Evolutionary conservation across 1,140 invertebrate species (phyloP), one percentile per base, ranked within the genome.

Genomic region (Gryllus bimaculatus): DNA sequence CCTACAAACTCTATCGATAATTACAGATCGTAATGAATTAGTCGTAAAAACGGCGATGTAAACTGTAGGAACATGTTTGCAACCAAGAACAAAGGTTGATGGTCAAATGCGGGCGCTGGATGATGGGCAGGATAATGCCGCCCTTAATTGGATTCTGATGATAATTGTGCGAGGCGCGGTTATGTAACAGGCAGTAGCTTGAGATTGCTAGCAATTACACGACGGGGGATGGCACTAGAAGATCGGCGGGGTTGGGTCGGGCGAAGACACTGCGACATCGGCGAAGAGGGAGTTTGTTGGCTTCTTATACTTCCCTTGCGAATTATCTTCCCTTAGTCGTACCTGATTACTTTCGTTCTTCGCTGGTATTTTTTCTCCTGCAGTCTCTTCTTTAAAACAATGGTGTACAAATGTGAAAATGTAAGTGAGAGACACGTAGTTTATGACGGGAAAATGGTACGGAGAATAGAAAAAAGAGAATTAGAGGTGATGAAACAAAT

Each of bases 121-220:
- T 66, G 54, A 66, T 66, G 18, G 54, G 54, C 54, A 66, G 54
- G 54, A 66, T 66, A 66, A 66, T 66, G 7, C 2, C 10, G 54
- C 54, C 54, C 54, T 66, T 66, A 66, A 66, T 66, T 66, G 54
- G 54, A 66, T 66, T 66, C 54, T 66, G 54, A 66, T 66, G 54
- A 66, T 66, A 66, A 66, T 66, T 66, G 54, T 66, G 54, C 54
- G 54, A 66, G 54, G 18, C 18, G 54, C 54, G 54, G 10, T 66
- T 66, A 66, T 66, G 54, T 66, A 66, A 66, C 54, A 13, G 54
- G 2, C 54, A 66, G 54, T 66, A 66, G 54, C 54, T 66, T 66
- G 54, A 66, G 54, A 66, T 66, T 66, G 54, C 54, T 2, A 66
- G 54, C 54, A 66, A 66, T 66, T 66, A 66, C 54, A 66, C 54